phyloP scores from a whole-genome alignment of 2,797 vertebrate genomes.

The Eptatretus atami region DNA sequence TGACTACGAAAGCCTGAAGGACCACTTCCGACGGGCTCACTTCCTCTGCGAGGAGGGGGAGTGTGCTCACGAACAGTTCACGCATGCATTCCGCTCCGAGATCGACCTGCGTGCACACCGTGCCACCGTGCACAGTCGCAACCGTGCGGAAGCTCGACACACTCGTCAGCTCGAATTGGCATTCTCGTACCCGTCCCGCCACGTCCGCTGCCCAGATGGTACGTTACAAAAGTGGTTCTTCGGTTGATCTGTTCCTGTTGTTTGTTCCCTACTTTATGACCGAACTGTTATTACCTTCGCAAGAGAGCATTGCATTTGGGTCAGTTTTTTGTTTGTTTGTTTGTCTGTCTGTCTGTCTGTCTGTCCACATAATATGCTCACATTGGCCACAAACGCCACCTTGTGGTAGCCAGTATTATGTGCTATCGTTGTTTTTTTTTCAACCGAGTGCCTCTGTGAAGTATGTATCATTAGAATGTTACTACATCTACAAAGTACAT shows the following conservation, averaged over 20 bases:
- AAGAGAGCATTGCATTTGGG: too few species aligned
- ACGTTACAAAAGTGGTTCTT: slow-evolving; percentile 6
- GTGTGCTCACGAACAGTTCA: slow-evolving; percentile 67
- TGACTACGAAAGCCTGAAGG: slow-evolving; percentile 55
- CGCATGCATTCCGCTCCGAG: slow-evolving; percentile 71
- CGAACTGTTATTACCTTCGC: slow-evolving; percentile 17
- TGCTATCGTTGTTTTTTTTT: too few species aligned
- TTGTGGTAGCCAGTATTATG: too few species aligned
- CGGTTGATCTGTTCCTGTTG: not conserved
- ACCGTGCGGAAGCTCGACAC: slow-evolving; percentile 62
- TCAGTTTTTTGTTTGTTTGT: too few species aligned
- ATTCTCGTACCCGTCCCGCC: slow-evolving; percentile 40
- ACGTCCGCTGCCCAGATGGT: slow-evolving; percentile 46
- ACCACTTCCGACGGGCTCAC: slow-evolving; percentile 78
- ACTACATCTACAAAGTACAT: too few species aligned
- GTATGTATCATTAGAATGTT: too few species aligned
- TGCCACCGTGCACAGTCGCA: slow-evolving; percentile 68
- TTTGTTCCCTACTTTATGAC: slow-evolving; percentile 15
- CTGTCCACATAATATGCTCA: too few species aligned
- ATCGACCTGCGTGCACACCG: slow-evolving; percentile 93
- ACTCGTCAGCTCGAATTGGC: slow-evolving; percentile 89
- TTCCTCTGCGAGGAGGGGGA: slow-evolving; percentile 78
- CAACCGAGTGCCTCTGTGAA: too few species aligned
- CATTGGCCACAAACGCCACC: too few species aligned
- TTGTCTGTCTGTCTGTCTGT: too few species aligned